phyloP scores from a whole-genome alignment of 2,888 invertebrate genomes.

The Dryomyza anilis region DNA sequence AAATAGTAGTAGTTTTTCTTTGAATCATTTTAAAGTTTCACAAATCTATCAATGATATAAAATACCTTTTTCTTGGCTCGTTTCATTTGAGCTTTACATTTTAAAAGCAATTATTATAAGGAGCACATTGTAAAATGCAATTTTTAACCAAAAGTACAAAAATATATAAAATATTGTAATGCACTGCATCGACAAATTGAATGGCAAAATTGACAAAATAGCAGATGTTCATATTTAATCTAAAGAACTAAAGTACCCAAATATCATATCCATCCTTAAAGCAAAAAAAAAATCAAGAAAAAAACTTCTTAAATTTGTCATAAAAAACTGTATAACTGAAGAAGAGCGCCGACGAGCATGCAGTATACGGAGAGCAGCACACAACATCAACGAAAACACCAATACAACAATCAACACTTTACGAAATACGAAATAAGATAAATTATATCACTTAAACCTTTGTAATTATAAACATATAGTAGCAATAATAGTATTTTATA shows the following conservation, averaged over 20 bases:
- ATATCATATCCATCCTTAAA: conserved; percentile 28
- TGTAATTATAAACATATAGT: not conserved
- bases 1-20: too few relatives aligned
- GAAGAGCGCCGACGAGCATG: too few relatives aligned
- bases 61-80: too few relatives aligned
- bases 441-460: not conserved
- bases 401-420: conserved; percentile 9
- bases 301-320: not conserved
- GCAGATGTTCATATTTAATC: too few relatives aligned
- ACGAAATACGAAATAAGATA: not conserved
- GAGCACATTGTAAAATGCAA: conserved; percentile 60
- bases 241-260: not conserved
- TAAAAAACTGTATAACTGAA: too few relatives aligned
- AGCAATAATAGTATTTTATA: not conserved
- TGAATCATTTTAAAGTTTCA: too few relatives aligned
- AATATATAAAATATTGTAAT: conserved; percentile 31
- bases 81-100: too few relatives aligned
- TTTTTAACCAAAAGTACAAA: conserved; percentile 58
- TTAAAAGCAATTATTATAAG: too few relatives aligned
- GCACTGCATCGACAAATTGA: not conserved
- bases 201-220: not conserved
- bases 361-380: conserved; percentile 2
- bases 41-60: too few relatives aligned
- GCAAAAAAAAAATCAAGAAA: not conserved
- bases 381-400: conserved; percentile 1